Evolutionary conservation across 2,797 vertebrate species (phyloP).

Genomic region (Cuniculus paca): DNA sequence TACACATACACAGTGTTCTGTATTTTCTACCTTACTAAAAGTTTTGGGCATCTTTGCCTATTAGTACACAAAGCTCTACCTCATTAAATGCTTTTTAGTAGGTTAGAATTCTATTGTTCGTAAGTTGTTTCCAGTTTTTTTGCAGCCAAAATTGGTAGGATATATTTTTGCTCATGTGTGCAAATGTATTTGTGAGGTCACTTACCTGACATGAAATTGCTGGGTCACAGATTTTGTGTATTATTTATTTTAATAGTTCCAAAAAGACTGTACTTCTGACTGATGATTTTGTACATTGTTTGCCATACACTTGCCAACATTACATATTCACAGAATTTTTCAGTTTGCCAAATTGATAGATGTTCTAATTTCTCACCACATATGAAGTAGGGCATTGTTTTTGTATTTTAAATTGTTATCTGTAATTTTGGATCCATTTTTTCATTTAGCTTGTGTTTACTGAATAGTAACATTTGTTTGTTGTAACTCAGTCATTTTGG

Average conservation of each 20-base stretch:
- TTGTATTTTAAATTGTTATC: not conserved
- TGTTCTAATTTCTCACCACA: slow-evolving; percentile 15
- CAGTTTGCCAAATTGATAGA: not conserved
- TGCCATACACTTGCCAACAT: not conserved
- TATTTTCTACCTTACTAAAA: not conserved
- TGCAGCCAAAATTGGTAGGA: not conserved
- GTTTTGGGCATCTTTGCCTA: not conserved
- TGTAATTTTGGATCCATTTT: slow-evolving; percentile 41
- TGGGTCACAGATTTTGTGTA: not conserved
- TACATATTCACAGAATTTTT: not conserved
- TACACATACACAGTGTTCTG: not conserved
- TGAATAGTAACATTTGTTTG: not conserved
- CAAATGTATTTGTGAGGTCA: not conserved
- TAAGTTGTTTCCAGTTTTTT: not conserved
- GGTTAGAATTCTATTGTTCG: not conserved
- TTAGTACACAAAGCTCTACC: not conserved
- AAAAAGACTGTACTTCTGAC: not conserved
- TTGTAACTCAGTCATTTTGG: slow-evolving; percentile 20
- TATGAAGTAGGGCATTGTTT: not conserved
- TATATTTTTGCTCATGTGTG: not conserved
- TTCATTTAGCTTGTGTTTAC: not conserved
- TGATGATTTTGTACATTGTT: not conserved
- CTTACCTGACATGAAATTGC: slow-evolving; percentile 7
- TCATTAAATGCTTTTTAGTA: slow-evolving; percentile 22
- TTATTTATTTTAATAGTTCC: slow-evolving; percentile 14